These are phyloP conservation scores for Littorina saxatilis DNA, from an alignment of 1,140 invertebrate genomes.

Conservation along the genomic window DNA sequence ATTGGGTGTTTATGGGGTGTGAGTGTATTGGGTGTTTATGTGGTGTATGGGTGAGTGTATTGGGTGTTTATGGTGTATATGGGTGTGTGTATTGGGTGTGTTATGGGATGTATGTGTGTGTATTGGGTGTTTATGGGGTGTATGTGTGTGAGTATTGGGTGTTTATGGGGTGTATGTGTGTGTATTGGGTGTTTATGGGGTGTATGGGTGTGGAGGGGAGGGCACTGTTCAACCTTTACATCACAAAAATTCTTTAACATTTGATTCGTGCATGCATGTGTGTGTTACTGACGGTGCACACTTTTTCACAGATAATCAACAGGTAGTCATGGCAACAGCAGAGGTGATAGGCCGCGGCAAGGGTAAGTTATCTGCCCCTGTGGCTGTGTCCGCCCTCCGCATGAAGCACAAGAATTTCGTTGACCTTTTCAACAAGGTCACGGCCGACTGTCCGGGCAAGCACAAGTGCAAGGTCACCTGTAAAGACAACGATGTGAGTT, in stretches of 20 bases:
- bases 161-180: no score
- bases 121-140: no score
- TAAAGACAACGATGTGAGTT: slow-evolving; percentile 45
- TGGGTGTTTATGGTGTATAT: neutral
- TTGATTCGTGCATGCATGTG: no score
- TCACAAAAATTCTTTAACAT: no score
- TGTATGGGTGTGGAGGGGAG: no score
- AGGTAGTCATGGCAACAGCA: slow-evolving; percentile 40
- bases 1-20: no score
- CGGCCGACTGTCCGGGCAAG: slow-evolving; percentile 19
- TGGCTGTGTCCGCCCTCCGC: slow-evolving; percentile 53
- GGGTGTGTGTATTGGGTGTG: neutral
- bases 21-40: no score
- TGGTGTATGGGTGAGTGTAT: neutral
- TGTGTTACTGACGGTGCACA: no score
- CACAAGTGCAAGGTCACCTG: slow-evolving; percentile 45
- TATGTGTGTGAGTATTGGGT: no score
- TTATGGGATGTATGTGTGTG: neutral
- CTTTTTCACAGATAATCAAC: neutral
- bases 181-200: no score
- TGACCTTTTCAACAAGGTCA: slow-evolving; percentile 31
- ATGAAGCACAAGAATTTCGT: slow-evolving; percentile 52
- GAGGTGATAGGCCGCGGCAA: slow-evolving; percentile 32
- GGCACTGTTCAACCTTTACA: no score
- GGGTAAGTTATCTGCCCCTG: slow-evolving; percentile 11